Conservation (phyloP, 2,888 invertebrate genomes). For the Watsonalla binaria region DNA sequence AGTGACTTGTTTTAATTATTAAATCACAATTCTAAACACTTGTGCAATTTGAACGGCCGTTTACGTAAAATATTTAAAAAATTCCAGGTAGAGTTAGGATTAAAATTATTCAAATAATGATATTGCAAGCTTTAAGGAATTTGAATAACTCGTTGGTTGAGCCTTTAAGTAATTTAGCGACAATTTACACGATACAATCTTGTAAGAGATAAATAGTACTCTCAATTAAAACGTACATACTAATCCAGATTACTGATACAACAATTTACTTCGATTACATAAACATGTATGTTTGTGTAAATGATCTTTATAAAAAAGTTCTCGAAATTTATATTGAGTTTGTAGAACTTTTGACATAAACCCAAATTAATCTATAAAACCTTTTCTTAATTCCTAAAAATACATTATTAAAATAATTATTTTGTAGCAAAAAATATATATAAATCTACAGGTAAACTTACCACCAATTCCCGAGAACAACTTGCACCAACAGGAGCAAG, state of each 20-base stretch:
- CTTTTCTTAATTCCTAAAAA: no score
- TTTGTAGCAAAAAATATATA: background rate
- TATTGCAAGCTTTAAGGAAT: background rate
- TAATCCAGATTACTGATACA: background rate
- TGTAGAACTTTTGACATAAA: background rate
- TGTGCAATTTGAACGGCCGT: no score
- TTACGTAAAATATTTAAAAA: background rate
- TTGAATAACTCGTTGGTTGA: constrained; percentile 1
- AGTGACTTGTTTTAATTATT: background rate
- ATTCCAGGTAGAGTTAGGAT: background rate
- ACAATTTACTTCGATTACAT: no score
- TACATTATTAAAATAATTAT: no score
- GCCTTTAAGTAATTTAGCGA: background rate
- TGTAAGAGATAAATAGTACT: background rate
- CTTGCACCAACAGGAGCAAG: constrained; percentile 54
- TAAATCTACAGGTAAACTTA: constrained; percentile 36
- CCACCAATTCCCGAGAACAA: constrained; percentile 68
- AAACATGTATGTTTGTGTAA: no score
- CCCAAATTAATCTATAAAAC: no score
- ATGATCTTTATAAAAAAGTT: background rate
- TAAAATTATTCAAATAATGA: background rate
- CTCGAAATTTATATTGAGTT: background rate
- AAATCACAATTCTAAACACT: no score
- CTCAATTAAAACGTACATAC: background rate
- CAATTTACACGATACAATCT: background rate